A percentile compares a stretch with the other conserved stretches of the same genome.
phyloP scores from a whole-genome alignment of 2,888 invertebrate genomes.

The Hipparchia sbordonii region DNA sequence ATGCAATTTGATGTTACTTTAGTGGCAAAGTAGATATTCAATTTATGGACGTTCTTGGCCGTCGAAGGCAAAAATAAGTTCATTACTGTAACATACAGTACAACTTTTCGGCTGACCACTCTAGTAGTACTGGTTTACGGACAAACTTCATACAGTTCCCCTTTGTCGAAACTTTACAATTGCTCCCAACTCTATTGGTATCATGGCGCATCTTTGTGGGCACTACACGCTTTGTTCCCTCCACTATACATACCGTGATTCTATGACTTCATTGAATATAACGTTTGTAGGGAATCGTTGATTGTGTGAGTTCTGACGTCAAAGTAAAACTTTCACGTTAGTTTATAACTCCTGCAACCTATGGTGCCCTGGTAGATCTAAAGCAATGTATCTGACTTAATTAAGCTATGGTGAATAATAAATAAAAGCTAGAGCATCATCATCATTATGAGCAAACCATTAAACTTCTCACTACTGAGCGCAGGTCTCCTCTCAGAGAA shows the following conservation, averaged over 20 bases:
- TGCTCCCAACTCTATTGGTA: conserved; percentile 12
- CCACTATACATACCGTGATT: conserved; percentile 14
- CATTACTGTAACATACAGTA: conserved; percentile 1
- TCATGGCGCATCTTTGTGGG: not conserved
- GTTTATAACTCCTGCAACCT: not conserved
- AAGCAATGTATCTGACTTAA: too few relatives aligned
- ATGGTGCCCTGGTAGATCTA: not conserved
- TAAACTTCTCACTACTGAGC: too few relatives aligned
- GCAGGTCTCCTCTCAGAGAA: too few relatives aligned
- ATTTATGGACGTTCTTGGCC: not conserved
- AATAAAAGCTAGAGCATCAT: too few relatives aligned
- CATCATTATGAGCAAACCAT: too few relatives aligned
- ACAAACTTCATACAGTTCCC: not conserved
- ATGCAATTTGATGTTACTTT: too few relatives aligned
- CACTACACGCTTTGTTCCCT: conserved; percentile 29
- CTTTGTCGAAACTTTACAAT: conserved; percentile 13
- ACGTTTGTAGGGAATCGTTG: conserved; percentile 4
- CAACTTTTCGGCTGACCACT: conserved; percentile 17
- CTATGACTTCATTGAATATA: conserved; percentile 31
- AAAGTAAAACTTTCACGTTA: not conserved
- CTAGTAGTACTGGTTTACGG: not conserved
- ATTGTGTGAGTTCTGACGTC: not conserved
- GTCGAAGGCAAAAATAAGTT: not conserved
- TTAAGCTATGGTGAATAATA: too few relatives aligned
- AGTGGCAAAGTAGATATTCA: not conserved